phyloP scores from a whole-genome alignment of 2,888 invertebrate genomes.

The Doris montereyensis region DNA sequence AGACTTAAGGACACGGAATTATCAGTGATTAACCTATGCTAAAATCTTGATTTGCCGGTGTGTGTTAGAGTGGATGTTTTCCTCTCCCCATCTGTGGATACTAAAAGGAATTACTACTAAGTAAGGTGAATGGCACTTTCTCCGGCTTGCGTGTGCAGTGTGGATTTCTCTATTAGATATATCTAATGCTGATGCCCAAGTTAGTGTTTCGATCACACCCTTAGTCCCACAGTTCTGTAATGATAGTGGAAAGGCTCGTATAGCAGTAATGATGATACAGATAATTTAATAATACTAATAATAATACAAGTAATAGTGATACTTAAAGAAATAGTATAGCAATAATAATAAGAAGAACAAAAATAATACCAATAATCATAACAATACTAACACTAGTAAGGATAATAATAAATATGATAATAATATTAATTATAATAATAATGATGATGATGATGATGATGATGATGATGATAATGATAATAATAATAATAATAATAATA shows the following conservation, averaged over 20 bases:
- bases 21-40: no score
- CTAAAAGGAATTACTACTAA: no score
- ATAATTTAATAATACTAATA: slow-evolving; percentile 17
- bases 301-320: not conserved
- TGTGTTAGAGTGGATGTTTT: no score
- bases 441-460: slow-evolving; percentile 28
- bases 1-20: no score
- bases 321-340: slow-evolving; percentile 33
- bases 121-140: no score
- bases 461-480: slow-evolving; percentile 19
- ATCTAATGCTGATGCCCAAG: slow-evolving; percentile 30
- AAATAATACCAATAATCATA: slow-evolving; percentile 16
- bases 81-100: no score
- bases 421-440: slow-evolving; percentile 35
- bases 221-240: slow-evolving; percentile 26
- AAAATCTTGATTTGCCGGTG: no score
- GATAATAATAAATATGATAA: slow-evolving; percentile 18
- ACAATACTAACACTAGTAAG: slow-evolving; percentile 21
- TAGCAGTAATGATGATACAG: slow-evolving; percentile 29
- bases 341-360: slow-evolving; percentile 23
- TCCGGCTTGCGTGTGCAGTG: no score
- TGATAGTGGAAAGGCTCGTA: no score
- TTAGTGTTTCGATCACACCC: slow-evolving; percentile 29
- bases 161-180: no score
- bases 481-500: slow-evolving; percentile 34